Conservation (phyloP, 2,797 vertebrate species). For the Amphiprion clarkii region DNA sequence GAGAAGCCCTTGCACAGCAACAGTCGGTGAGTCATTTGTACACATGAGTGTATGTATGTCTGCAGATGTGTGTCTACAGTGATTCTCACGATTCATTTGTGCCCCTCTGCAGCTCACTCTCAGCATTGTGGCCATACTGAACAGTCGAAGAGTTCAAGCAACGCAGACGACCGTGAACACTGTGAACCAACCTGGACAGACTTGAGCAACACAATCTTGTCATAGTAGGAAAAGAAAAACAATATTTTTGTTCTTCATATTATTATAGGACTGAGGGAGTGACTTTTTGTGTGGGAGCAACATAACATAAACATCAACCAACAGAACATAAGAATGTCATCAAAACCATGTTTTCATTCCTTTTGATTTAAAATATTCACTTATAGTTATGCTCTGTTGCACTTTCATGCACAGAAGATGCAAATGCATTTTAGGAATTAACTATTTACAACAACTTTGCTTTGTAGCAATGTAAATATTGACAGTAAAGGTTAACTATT, state of each 20-base stretch:
- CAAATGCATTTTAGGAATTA: background rate
- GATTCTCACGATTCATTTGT: conserved; percentile 1
- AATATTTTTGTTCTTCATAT: background rate
- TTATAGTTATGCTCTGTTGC: background rate
- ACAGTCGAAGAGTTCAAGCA: conserved; percentile 36
- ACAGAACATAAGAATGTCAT: no score
- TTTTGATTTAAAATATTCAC: background rate
- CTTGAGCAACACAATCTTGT: background rate
- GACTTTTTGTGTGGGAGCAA: no score
- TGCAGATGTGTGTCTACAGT: background rate
- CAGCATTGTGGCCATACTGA: conserved; percentile 67
- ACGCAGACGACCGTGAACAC: background rate
- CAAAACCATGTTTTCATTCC: no score
- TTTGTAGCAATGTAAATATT: background rate
- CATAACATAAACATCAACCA: no score
- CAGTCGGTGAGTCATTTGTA: conserved; percentile 58
- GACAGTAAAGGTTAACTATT: background rate
- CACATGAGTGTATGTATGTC: background rate
- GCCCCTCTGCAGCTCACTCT: conserved; percentile 63
- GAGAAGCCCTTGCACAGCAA: conserved; percentile 60
- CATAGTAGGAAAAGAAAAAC: background rate
- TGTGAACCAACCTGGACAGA: conserved; percentile 19
- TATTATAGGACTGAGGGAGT: no score
- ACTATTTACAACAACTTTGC: background rate
- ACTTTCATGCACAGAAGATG: background rate